Evolutionary conservation across 2,888 invertebrate species (phyloP).

Genomic region (Drosophila flavopinicola): DNA sequence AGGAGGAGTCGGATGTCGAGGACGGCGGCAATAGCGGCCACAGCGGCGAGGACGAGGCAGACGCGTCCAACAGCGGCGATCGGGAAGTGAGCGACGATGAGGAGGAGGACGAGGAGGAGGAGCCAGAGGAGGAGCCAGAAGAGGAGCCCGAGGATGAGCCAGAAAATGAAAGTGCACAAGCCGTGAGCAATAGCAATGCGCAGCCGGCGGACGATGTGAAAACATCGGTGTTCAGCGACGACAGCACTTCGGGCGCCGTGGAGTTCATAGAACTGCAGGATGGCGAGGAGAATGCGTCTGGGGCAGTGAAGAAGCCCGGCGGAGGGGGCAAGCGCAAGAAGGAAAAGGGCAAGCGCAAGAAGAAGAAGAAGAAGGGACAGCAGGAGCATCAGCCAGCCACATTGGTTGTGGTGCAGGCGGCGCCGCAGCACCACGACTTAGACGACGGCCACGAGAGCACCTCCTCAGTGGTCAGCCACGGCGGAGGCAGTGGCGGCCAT

Average conservation of each 20-base stretch:
- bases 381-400: slow-evolving; percentile 74
- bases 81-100: slow-evolving; percentile 78
- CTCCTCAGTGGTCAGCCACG: slow-evolving; percentile 36
- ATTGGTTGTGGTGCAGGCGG: slow-evolving; percentile 77
- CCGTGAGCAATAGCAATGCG: slow-evolving; percentile 15
- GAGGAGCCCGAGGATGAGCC: slow-evolving; percentile 40
- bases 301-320: slow-evolving; percentile 66
- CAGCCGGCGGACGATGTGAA: slow-evolving; percentile 43
- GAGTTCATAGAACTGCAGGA: slow-evolving; percentile 82
- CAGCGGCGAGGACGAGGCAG: slow-evolving; percentile 51
- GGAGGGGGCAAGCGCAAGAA: slow-evolving; percentile 70
- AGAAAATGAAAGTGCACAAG: slow-evolving; percentile 52
- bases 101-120: slow-evolving; percentile 80
- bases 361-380: slow-evolving; percentile 62
- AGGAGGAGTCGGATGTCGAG: slow-evolving; percentile 35
- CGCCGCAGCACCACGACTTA: slow-evolving; percentile 67
- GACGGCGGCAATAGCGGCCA: slow-evolving; percentile 53
- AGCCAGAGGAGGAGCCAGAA: slow-evolving; percentile 40
- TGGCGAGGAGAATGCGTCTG: slow-evolving; percentile 44
- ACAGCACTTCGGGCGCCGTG: slow-evolving; percentile 58
- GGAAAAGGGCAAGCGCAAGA: slow-evolving; percentile 67
- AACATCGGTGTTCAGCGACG: slow-evolving; percentile 51
- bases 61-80: slow-evolving; percentile 80
- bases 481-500: slow-evolving; percentile 52
- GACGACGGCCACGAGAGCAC: slow-evolving; percentile 43